These are phyloP conservation scores for Apocheima hispidaria DNA, from an alignment of 2,888 invertebrate species.

Conservation along the genomic window DNA sequence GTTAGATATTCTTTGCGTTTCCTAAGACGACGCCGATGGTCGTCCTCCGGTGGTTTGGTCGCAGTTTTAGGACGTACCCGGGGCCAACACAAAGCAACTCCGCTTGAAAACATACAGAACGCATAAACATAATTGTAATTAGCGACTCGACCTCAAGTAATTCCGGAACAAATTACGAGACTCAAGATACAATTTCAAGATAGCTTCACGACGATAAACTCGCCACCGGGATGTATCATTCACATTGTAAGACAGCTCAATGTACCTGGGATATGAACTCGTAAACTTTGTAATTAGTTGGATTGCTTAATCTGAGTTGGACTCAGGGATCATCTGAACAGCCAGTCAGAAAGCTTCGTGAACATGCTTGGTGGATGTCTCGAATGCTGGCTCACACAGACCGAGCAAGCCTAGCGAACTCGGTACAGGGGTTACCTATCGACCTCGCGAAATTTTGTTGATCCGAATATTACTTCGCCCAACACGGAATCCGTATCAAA, in stretches of 20 bases:
- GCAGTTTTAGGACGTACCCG: too few relatives aligned
- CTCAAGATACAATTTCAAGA: conserved; percentile 46
- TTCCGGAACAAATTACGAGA: conserved; percentile 33
- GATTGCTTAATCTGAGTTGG: conserved; percentile 55
- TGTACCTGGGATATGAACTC: conserved; percentile 58
- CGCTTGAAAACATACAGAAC: conserved; percentile 1
- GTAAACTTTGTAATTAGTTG: conserved; percentile 72
- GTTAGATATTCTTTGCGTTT: too few relatives aligned
- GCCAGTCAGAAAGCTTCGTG: neutral
- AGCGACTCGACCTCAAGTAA: conserved; percentile 23
- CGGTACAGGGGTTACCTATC: too few relatives aligned
- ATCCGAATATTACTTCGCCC: too few relatives aligned
- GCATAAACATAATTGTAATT: conserved; percentile 37
- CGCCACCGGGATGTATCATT: conserved; percentile 52
- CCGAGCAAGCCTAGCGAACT: too few relatives aligned
- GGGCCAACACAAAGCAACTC: conserved; percentile 4
- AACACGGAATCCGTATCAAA: too few relatives aligned
- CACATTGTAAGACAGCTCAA: conserved; percentile 66
- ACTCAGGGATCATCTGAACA: conserved; percentile 45
- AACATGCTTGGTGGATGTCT: too few relatives aligned
- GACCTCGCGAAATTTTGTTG: too few relatives aligned
- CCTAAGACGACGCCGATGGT: too few relatives aligned
- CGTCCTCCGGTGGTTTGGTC: too few relatives aligned
- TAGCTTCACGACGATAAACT: conserved; percentile 55
- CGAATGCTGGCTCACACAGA: neutral